phyloP scores from a whole-genome alignment of 1,140 invertebrate species.

The Spodoptera frugiperda region DNA sequence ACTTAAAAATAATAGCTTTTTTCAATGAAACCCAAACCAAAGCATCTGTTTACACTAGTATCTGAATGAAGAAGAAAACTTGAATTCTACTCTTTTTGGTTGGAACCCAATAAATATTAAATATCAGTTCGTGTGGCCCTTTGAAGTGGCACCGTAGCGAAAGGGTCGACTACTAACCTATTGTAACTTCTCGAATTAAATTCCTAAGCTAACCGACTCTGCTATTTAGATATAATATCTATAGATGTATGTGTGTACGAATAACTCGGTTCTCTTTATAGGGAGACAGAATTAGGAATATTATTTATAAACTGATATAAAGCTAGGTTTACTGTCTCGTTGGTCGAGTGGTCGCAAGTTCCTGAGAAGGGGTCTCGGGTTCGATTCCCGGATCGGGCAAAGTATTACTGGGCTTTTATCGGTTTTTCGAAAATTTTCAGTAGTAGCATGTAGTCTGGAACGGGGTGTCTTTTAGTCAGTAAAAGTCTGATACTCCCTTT shows the following conservation, averaged over 20 bases:
- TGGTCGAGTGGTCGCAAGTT: too few species aligned
- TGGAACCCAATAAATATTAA: slow-evolving; percentile 63
- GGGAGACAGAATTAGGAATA: neutral
- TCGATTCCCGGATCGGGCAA: too few species aligned
- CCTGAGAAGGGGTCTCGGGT: too few species aligned
- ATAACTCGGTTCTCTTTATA: neutral
- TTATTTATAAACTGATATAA: neutral
- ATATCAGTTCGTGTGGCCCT: slow-evolving; percentile 64
- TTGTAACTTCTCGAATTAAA: slow-evolving; percentile 79
- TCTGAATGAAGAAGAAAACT: slow-evolving; percentile 28
- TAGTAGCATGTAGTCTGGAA: too few species aligned
- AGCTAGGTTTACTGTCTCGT: too few species aligned
- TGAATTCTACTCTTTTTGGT: slow-evolving; percentile 35
- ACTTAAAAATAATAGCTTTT: neutral
- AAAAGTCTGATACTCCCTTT: too few species aligned
- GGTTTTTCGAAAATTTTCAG: too few species aligned
- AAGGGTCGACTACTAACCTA: slow-evolving; percentile 72
- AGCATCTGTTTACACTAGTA: neutral
- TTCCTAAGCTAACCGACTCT: slow-evolving; percentile 66
- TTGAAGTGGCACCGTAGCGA: slow-evolving; percentile 69
- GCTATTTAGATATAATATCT: slow-evolving; percentile 30
- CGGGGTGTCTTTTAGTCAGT: too few species aligned
- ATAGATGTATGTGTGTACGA: slow-evolving; percentile 4
- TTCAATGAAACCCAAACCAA: neutral
- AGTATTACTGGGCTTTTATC: too few species aligned